Percentiles rank a stretch among this genome's conserved stretches.
Evolutionary conservation across 1,140 invertebrate species (phyloP).

Genomic region (Aphaenogaster floridana): DNA sequence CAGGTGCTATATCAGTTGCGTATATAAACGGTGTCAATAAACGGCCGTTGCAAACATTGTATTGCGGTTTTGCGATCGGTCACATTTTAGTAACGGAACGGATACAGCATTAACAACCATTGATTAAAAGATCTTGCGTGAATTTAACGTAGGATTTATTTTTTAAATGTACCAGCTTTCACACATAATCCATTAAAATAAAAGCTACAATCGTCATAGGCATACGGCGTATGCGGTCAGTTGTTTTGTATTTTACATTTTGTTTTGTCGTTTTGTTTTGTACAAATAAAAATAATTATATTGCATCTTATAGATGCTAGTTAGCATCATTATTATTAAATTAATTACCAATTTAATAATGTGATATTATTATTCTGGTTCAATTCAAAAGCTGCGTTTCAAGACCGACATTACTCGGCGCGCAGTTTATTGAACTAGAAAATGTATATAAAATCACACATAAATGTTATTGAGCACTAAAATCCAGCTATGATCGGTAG

Average conservation of each 20-base stretch:
- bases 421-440: no score
- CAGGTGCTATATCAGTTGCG: constrained; percentile 28
- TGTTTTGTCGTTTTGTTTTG: not conserved
- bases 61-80: constrained; percentile 19
- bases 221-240: not conserved
- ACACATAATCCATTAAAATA: not conserved
- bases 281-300: not conserved
- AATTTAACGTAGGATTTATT: constrained; percentile 4
- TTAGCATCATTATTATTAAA: no score
- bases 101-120: not conserved
- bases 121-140: constrained; percentile 6
- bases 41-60: constrained; percentile 31
- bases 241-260: not conserved
- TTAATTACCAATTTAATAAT: no score
- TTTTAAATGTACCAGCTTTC: not conserved
- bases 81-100: not conserved
- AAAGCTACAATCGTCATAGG: not conserved
- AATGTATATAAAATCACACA: no score
- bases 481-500: no score
- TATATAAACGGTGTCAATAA: constrained; percentile 45
- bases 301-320: not conserved
- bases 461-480: no score
- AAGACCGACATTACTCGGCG: no score
- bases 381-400: no score
- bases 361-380: no score